phyloP scores from a whole-genome alignment of 2,113 vertebrate species.

The Erythrocercus mccallii region DNA sequence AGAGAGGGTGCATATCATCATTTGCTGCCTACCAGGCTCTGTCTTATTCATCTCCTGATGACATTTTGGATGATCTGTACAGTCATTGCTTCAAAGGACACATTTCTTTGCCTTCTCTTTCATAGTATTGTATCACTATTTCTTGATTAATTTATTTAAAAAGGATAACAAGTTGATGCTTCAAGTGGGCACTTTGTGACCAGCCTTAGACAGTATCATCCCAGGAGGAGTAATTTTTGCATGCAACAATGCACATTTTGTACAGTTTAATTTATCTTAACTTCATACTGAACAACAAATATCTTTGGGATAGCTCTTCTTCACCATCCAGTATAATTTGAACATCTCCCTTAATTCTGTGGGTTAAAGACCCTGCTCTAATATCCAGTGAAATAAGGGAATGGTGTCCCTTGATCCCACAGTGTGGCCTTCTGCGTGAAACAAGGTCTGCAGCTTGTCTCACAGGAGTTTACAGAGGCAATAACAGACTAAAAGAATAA shows the following conservation, averaged over 20 bases:
- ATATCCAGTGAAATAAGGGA: neutral
- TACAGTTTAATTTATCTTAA: neutral
- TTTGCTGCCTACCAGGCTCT: neutral
- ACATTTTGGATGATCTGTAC: neutral
- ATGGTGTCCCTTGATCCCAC: neutral
- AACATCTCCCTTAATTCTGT: neutral
- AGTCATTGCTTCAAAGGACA: neutral
- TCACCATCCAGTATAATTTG: neutral
- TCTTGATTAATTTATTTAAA: neutral
- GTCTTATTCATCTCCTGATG: neutral
- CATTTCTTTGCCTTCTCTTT: neutral
- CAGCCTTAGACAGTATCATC: neutral
- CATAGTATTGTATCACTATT: accelerated
- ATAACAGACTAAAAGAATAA: neutral
- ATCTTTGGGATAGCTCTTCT: neutral
- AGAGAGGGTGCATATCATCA: accelerated
- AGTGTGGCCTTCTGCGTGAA: neutral
- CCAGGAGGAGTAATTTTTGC: neutral
- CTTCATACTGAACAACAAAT: neutral
- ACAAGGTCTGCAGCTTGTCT: neutral
- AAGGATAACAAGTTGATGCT: neutral
- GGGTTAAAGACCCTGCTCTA: neutral
- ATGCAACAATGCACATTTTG: neutral
- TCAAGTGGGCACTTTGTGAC: neutral
- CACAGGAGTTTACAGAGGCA: neutral